A percentile compares a stretch with the other conserved stretches of the same genome.
Conservation (phyloP, 92 coral and sea anemone species). For the Montipora capitata region DNA sequence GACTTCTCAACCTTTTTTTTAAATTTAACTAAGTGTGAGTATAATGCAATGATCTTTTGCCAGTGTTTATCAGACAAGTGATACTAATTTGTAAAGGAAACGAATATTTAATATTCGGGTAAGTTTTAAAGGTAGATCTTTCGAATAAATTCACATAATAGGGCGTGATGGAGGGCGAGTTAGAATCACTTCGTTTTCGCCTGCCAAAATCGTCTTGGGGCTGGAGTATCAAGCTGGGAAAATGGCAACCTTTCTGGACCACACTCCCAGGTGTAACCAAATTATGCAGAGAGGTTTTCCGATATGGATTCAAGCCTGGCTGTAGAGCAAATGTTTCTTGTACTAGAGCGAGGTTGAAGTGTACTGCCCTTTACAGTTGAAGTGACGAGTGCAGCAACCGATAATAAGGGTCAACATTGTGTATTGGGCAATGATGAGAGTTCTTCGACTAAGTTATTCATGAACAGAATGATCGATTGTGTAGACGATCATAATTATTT, state of each 20-base stretch:
- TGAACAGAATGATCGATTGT: background rate
- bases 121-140: no score
- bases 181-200: no score
- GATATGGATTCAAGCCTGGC: background rate
- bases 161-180: no score
- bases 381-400: conserved; percentile 18
- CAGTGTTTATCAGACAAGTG: no score
- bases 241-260: conserved; percentile 67
- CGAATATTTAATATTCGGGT: no score
- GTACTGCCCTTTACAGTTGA: conserved; percentile 43
- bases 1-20: no score
- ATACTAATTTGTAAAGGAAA: no score
- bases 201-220: no score
- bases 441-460: no score
- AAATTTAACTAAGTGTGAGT: no score
- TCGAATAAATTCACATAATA: no score
- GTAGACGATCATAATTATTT: background rate
- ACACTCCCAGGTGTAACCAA: conserved; percentile 56
- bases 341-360: background rate
- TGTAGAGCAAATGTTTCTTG: background rate
- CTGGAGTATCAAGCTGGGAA: conserved; percentile 19
- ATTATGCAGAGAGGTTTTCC: conserved; percentile 8
- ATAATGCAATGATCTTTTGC: no score
- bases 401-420: background rate
- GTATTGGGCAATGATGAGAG: background rate